A percentile compares a stretch with the other conserved stretches of the same genome.
Evolutionary conservation across 2,888 invertebrate species (phyloP).

Genomic region (Sinelater perroti): DNA sequence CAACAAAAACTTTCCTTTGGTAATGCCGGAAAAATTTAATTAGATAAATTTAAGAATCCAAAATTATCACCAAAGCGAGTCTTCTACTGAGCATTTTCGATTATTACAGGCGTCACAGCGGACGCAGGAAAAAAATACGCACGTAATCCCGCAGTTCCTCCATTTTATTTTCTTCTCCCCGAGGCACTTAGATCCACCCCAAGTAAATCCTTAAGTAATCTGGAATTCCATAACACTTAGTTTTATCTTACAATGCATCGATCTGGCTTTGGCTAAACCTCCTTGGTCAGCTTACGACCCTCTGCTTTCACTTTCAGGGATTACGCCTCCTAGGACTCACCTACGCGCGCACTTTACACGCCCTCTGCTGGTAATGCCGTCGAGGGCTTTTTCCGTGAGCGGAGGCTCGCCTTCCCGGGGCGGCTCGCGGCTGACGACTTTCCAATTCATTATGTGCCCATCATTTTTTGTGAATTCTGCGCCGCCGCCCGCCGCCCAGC

Average conservation of each 20-base stretch:
- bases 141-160: no score
- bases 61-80: no score
- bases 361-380: slow-evolving; percentile 32
- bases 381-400: slow-evolving; percentile 11
- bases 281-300: slow-evolving; percentile 55
- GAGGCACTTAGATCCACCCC: slow-evolving; percentile 37
- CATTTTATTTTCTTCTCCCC: slow-evolving; percentile 6
- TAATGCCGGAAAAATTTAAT: no score
- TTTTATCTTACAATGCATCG: slow-evolving; percentile 55
- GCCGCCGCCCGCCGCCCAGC: background rate
- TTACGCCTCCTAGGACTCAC: slow-evolving; percentile 43
- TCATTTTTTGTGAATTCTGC: background rate
- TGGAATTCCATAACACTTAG: slow-evolving; percentile 58
- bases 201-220: slow-evolving; percentile 46
- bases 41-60: no score
- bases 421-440: no score
- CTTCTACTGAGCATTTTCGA: no score
- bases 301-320: slow-evolving; percentile 45
- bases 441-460: slow-evolving; percentile 14
- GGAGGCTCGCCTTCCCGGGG: background rate
- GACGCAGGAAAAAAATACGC: no score
- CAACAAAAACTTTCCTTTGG: no score
- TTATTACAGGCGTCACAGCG: no score
- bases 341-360: slow-evolving; percentile 40
- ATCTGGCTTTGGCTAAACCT: slow-evolving; percentile 50